Conservation (phyloP, 1,140 invertebrate genomes). For the Atopsyche davidsoni region DNA sequence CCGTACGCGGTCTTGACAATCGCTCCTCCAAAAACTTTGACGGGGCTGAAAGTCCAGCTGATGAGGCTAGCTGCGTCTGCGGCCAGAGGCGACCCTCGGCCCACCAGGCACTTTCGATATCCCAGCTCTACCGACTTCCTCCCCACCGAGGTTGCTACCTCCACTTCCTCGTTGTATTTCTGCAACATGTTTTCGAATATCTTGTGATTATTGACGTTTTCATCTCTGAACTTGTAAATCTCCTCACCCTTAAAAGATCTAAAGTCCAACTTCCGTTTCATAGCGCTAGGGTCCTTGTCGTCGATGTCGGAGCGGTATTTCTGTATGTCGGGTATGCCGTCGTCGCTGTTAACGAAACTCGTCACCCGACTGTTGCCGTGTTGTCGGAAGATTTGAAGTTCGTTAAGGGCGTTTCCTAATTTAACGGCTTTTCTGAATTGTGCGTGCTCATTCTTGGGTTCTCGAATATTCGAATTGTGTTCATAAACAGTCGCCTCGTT, state of each 20-base stretch:
- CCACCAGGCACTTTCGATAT: constrained; percentile 41
- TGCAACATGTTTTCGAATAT: constrained; percentile 6
- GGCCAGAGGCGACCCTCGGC: constrained; percentile 49
- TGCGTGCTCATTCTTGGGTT: constrained; percentile 20
- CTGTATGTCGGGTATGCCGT: constrained; percentile 38
- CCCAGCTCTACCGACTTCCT: constrained; percentile 43
- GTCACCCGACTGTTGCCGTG: constrained; percentile 35
- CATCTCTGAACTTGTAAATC: constrained; percentile 8
- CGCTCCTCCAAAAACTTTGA: constrained; percentile 53
- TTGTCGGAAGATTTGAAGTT: constrained; percentile 34
- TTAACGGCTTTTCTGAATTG: constrained; percentile 39
- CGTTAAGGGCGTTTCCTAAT: constrained; percentile 41
- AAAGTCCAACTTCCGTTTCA: neutral
- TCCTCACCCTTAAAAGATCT: neutral
- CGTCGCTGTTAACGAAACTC: constrained; percentile 37
- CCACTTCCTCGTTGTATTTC: constrained; percentile 1
- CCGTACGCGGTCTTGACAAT: constrained; percentile 44
- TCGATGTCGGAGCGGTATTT: constrained; percentile 40
- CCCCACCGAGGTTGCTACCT: constrained; percentile 35
- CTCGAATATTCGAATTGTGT: neutral
- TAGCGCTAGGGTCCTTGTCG: constrained; percentile 15
- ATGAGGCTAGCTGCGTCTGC: constrained; percentile 41
- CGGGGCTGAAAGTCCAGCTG: constrained; percentile 51
- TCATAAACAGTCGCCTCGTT: constrained; percentile 3
- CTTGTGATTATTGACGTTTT: constrained; percentile 17